Conservation (phyloP, 2,797 vertebrate species). For the Adrianichthys oophorus region DNA sequence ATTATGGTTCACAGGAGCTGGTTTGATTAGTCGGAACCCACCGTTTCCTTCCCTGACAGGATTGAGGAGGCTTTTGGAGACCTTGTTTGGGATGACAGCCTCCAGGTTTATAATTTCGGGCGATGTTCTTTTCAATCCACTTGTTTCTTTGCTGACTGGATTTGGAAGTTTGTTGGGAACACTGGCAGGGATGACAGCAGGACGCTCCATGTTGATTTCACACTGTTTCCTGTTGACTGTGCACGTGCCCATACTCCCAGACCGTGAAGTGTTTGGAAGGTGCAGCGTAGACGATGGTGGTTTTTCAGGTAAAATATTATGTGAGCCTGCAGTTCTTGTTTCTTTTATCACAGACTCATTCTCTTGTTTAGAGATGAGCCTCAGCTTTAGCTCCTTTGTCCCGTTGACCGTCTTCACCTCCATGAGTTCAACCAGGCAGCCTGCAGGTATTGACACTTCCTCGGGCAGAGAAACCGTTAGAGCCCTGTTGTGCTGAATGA, state of each 20-base stretch:
- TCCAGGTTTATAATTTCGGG: constrained; percentile 61
- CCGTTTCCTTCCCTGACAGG: constrained; percentile 33
- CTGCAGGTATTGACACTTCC: constrained; percentile 88
- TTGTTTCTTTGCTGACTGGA: constrained; percentile 40
- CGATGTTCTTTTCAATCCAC: constrained; percentile 42
- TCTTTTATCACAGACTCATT: constrained; percentile 60
- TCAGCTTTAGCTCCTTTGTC: constrained; percentile 88
- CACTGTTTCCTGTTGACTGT: constrained; percentile 41
- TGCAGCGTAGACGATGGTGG: constrained; percentile 57
- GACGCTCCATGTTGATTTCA: constrained; percentile 38
- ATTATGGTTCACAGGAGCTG: constrained; percentile 21
- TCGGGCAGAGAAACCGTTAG: constrained; percentile 90
- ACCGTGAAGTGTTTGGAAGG: constrained; percentile 39
- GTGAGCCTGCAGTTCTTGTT: constrained; percentile 30
- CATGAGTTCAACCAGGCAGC: constrained; percentile 90
- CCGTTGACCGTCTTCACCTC: constrained; percentile 92
- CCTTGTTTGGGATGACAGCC: constrained; percentile 37
- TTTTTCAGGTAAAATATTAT: constrained; percentile 43
- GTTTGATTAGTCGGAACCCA: constrained; percentile 27
- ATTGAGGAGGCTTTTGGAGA: constrained; percentile 39
- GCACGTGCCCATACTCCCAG: constrained; percentile 34
- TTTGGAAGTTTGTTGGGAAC: constrained; percentile 25
- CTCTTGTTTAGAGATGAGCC: constrained; percentile 77
- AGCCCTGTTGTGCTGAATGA: constrained; percentile 85
- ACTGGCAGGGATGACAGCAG: constrained; percentile 18